Evolutionary conservation across 1,140 invertebrate species (phyloP).

Genomic region (Oncopodura yosiiana): DNA sequence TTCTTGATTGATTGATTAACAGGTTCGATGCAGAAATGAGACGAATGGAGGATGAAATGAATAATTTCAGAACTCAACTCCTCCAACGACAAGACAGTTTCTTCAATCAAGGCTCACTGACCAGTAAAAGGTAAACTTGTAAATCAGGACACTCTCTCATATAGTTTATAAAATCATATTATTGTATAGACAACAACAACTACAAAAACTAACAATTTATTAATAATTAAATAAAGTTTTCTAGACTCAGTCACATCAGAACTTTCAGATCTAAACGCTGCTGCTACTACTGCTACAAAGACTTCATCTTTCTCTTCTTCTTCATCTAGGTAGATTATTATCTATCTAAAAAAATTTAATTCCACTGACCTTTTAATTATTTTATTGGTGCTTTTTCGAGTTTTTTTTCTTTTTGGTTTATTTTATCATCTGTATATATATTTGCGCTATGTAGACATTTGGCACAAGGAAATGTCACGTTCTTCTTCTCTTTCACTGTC

Average conservation of each 20-base stretch:
- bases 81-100: conserved; percentile 83
- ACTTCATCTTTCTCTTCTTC: neutral
- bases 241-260: conserved; percentile 9
- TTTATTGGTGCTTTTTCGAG: too few relatives aligned
- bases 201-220: neutral
- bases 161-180: conserved; percentile 10
- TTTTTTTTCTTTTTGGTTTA: too few relatives aligned
- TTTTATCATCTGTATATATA: too few relatives aligned
- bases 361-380: too few relatives aligned
- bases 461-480: too few relatives aligned
- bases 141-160: conserved; percentile 47
- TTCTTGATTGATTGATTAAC: neutral
- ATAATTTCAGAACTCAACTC: conserved; percentile 79
- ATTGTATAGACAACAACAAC: neutral
- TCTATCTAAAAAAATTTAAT: too few relatives aligned
- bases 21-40: conserved; percentile 89
- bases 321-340: conserved; percentile 12
- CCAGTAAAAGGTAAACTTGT: too few relatives aligned
- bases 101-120: too few relatives aligned
- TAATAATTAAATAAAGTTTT: conserved; percentile 2
- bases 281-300: neutral
- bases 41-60: conserved; percentile 98
- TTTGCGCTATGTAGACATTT: too few relatives aligned
- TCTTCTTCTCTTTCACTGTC: too few relatives aligned
- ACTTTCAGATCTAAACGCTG: too few relatives aligned